Conservation (phyloP, 2,113 vertebrate genomes). For the Typhlomys cinereus region DNA sequence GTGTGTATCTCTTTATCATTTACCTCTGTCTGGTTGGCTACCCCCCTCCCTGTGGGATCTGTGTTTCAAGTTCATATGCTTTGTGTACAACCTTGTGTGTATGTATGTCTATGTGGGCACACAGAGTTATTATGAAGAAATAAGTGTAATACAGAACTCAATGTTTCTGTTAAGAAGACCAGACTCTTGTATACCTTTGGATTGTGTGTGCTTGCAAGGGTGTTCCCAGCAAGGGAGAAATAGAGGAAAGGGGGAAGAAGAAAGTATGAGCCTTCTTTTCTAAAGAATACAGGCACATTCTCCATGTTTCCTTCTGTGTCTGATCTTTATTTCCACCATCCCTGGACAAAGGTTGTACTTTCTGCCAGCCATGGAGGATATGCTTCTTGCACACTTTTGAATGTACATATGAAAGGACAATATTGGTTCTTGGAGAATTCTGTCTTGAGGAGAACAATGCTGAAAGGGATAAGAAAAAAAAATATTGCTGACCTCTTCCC, state of each 20-base stretch:
- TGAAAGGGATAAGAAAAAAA: not conserved
- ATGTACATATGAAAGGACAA: not conserved
- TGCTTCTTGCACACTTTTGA: not conserved
- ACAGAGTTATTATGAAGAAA: not conserved
- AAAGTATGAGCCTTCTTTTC: not conserved
- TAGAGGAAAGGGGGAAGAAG: not conserved
- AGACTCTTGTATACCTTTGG: not conserved
- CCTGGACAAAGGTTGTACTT: accelerated
- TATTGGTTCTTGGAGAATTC: not conserved
- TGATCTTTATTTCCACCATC: accelerated
- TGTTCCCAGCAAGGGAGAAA: not conserved
- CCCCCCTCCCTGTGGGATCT: too few species aligned
- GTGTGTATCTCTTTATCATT: accelerated
- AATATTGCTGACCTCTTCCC: not conserved
- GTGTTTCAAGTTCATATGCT: too few species aligned
- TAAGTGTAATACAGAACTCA: not conserved
- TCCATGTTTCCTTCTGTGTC: accelerated
- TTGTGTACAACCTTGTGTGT: not conserved
- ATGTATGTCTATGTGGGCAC: accelerated
- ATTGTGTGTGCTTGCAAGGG: not conserved
- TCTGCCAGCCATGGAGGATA: accelerated
- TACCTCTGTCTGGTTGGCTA: not conserved
- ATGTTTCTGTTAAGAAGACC: not conserved
- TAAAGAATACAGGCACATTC: not conserved
- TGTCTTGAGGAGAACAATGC: not conserved